phyloP scores from a whole-genome alignment of 1,140 invertebrate genomes.

The Cardiocondyla obscurior region DNA sequence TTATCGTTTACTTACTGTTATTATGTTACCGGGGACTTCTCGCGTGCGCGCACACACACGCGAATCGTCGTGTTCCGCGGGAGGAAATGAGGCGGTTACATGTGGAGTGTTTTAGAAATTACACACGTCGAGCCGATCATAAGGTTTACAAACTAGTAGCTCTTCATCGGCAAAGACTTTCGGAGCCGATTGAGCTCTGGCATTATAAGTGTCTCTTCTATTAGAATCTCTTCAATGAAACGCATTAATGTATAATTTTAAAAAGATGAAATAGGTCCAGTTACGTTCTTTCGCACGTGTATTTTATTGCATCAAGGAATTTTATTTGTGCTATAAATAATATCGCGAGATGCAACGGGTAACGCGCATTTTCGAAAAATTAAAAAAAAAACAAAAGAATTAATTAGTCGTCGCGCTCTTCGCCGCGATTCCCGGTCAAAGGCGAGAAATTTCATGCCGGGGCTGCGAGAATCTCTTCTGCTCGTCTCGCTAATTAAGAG shows the following conservation, averaged over 20 bases:
- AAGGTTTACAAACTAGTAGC: background rate
- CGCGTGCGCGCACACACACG: conserved; percentile 15
- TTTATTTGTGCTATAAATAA: conserved; percentile 52
- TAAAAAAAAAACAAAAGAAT: too few relatives aligned
- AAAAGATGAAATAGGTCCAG: too few relatives aligned
- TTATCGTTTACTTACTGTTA: conserved; percentile 10
- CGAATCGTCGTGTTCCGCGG: background rate
- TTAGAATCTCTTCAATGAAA: background rate
- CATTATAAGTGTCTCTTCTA: background rate
- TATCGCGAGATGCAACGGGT: background rate
- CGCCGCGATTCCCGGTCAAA: conserved; percentile 54
- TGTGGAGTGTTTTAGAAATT: background rate
- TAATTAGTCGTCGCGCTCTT: conserved; percentile 56
- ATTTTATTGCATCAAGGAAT: too few relatives aligned
- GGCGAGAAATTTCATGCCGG: conserved; percentile 72
- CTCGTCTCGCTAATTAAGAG: conserved; percentile 75
- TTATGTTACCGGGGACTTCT: conserved; percentile 20
- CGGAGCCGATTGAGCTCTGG: too few relatives aligned
- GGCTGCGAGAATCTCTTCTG: conserved; percentile 59
- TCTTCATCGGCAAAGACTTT: background rate
- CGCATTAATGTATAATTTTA: too few relatives aligned
- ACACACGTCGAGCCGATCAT: background rate
- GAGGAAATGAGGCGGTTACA: background rate
- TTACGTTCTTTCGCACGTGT: background rate
- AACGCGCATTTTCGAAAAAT: background rate